Evolutionary conservation across 2,888 invertebrate species (phyloP), one percentile per base, ranked within the genome.

Genomic region (Hymenopus coronatus): DNA sequence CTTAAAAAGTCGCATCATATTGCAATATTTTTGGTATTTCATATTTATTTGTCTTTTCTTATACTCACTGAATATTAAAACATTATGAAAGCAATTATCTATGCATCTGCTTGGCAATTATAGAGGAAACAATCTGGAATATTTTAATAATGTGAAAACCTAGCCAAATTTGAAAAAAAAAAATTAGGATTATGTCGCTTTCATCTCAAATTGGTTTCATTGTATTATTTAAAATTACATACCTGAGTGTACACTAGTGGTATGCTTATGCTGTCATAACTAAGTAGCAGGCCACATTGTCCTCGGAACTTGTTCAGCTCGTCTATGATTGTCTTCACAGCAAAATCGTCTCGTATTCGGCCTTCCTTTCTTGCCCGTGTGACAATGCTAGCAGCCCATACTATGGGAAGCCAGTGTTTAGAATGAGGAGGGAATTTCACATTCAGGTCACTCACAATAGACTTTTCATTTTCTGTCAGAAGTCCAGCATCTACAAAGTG

Each of bases 351-450:
- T 90, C 97, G 95, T 92, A 98, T 97, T 91, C 98, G 94, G 27
- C 98, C 98, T 93, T 98, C 98, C 92, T 97, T 98, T n/a, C 98
- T 95, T 6, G 98, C 98, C 91, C 98, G 94, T 0, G 98, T 98
- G 90, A 98, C 96, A 91, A 98, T 98, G 93, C 97, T 97, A 1
- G 97, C 96, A 0, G 98, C 98, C 98, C 98, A 98, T 20, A 98
- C 97, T 90, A 98, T 97, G 14, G 98, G 98, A 91, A 98, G 91
- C 98, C 98, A 98, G 93, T 98, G 98, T 92, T 98, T 98, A 20
- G 97, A 96, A 89, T 97, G 97, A 89, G 97, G 96, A 0, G 97
- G 97, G 92, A 97, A 97, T 92, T 97, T 97, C 84, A 94, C 93
- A 92, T 98, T 97, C 91, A 98, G 94, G 91, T 96, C 95, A 89